Evolutionary conservation across 2,888 invertebrate species (phyloP).

Genomic region (Epirrhoe tristata): DNA sequence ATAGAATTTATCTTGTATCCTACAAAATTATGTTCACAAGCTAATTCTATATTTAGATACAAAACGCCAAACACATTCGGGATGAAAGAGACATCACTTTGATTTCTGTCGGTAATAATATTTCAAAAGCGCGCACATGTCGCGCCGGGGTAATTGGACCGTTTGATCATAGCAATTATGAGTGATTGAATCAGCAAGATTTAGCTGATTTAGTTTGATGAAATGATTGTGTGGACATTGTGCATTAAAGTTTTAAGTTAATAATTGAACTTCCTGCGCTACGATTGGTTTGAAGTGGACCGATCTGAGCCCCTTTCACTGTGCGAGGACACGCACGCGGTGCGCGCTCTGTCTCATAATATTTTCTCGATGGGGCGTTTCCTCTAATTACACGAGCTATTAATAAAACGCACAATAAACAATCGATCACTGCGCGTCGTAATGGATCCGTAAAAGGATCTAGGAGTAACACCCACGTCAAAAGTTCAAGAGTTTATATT

Average conservation of each 20-base stretch:
- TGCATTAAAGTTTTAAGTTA: constrained; percentile 80
- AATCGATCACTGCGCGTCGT: constrained; percentile 69
- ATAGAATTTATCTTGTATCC: constrained; percentile 3
- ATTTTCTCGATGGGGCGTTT: constrained; percentile 77
- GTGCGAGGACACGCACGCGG: constrained; percentile 53
- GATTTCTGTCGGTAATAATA: constrained; percentile 36
- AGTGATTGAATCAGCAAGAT: constrained; percentile 75
- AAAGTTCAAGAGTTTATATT: constrained; percentile 45
- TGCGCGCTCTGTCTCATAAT: constrained; percentile 51
- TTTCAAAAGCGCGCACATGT: constrained; percentile 44
- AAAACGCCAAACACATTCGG: constrained; percentile 27
- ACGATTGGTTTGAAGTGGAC: constrained; percentile 73
- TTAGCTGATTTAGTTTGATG: constrained; percentile 78
- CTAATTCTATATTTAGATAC: constrained; percentile 6
- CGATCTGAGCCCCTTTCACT: constrained; percentile 73
- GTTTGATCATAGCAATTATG: constrained; percentile 75
- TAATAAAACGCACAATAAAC: constrained; percentile 74
- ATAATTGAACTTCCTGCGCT: constrained; percentile 84
- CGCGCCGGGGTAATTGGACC: constrained; percentile 60
- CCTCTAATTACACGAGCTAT: constrained; percentile 83
- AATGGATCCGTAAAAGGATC: constrained; percentile 61
- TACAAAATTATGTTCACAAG: constrained; percentile 10
- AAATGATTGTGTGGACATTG: constrained; percentile 83
- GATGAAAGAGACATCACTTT: constrained; percentile 39
- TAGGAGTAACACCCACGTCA: constrained; percentile 48